Evolutionary conservation across 1,140 invertebrate genomes (phyloP), one percentile per base, ranked within the genome.

Genomic region (Spodoptera frugiperda): DNA sequence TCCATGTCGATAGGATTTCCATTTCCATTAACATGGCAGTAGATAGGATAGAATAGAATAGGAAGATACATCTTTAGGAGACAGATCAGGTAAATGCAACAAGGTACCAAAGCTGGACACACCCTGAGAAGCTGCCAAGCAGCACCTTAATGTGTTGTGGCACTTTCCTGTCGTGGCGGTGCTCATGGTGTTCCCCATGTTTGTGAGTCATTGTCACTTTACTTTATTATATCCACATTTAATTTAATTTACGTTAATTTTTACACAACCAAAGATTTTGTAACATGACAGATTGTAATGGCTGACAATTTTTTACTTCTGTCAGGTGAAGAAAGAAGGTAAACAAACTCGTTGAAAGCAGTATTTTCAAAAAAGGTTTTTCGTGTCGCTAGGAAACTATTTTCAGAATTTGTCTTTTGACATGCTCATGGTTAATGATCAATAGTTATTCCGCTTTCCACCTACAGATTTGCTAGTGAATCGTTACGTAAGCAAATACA

Each of bases 121-220:
- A 63, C 59, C 59, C 59, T 8, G 59, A 63, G 12, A 17, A 9
- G 17, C n/a, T 33, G 39, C 59, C 59, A 14, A 63, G 8, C 10
- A 0, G 8, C 17, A 63, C 15, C 44, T 63, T 63, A 12, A 44
- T 0, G 19, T 11, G 44, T 1, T 15, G 33, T 12, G 59, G 15
- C 12, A 14, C 5, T 12, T 14, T 61, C 12, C 12, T n/a, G n/a
- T 53, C 49, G 11, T 19, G 30, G 5, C 14, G 30, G 3, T n/a
- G 11, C 1, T 39, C 30, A 5, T 61, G 57, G n/a, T 39, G 30
- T 12, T 10, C 30, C 17, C 57, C 57, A 11, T 59, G 59, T 1
- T 59, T 25, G 17, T 63, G 59, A 15, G 8, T 61, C 30, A 61
- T 61, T 9, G 2, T 61, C 25, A 54, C 19, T 57, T 53, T 17